These are phyloP conservation scores for Melinaea menophilus DNA, from an alignment of 2,888 invertebrate species.

Conservation along the genomic window DNA sequence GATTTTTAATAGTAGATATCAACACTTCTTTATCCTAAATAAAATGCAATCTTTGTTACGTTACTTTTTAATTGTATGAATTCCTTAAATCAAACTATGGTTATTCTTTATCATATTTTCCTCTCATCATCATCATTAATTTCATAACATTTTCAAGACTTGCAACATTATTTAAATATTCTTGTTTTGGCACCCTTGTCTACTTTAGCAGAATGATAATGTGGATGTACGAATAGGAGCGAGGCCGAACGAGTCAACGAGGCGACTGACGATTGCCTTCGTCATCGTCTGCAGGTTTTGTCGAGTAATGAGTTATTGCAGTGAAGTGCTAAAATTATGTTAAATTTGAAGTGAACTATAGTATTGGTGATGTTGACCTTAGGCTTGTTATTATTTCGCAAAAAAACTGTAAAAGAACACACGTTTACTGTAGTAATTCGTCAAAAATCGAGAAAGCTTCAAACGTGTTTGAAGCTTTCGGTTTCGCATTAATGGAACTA, in stretches of 20 bases:
- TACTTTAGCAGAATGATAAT: slow-evolving; percentile 7
- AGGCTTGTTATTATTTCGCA: slow-evolving; percentile 65
- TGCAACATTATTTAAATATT: slow-evolving; percentile 11
- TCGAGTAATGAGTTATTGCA: slow-evolving; percentile 24
- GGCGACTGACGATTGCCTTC: slow-evolving; percentile 43
- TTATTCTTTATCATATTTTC: not conserved
- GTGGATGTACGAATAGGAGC: slow-evolving; percentile 14
- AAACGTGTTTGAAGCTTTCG: slow-evolving; percentile 97
- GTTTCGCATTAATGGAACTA: slow-evolving; percentile 95
- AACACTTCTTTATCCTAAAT: no score
- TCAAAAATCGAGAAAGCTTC: slow-evolving; percentile 93
- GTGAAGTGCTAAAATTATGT: slow-evolving; percentile 58
- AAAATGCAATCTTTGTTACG: no score
- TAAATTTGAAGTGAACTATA: slow-evolving; percentile 65
- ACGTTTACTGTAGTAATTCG: slow-evolving; percentile 78
- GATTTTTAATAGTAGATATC: no score
- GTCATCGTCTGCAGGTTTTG: slow-evolving; percentile 58
- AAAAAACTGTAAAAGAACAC: slow-evolving; percentile 67
- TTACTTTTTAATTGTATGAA: no score
- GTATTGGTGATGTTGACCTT: slow-evolving; percentile 75
- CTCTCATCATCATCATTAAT: not conserved
- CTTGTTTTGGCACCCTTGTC: slow-evolving; percentile 17
- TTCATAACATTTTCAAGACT: not conserved
- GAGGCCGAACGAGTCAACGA: slow-evolving; percentile 25
- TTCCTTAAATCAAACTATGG: no score